Evolutionary conservation across 2,888 invertebrate genomes (phyloP), one percentile per base, ranked within the genome.

Genomic region (Drosophila aldrichi): DNA sequence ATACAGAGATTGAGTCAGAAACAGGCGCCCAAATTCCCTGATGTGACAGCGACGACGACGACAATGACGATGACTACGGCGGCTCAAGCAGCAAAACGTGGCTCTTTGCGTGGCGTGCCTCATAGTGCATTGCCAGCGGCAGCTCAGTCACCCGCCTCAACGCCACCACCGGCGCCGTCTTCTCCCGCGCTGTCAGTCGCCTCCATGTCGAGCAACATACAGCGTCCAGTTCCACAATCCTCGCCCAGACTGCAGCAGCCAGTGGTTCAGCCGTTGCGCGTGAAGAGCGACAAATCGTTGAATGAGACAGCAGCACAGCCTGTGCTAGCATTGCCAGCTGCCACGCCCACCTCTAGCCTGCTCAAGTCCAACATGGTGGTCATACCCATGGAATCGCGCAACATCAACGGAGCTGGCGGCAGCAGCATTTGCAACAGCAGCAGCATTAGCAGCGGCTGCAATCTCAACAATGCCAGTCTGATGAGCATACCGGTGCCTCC

Each of bases 301-400:
- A 73, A 60, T 8, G 49, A 74, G 40, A 36, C 46, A 16, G 12
- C 59, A 58, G 25, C 69, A 43, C 34, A 89, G 79, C 43, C 81
- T 6, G 32, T 20, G 74, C 40, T 54, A 2, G 16, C 41, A 1
- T 10, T 48, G 4, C 56, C 67, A 2, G 38, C 10, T n/a, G 60
- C 60, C n/a, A 18, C 59, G 7, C 58, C 75, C 5, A 77, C 81
- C 9, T 60, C 79, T 0, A 82, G 65, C 48, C 64, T 92, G 60
- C 77, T 90, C 9, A 89, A 88, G 46, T 91, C 91, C 18, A 92
- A 91, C 56, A 93, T 93, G 93, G 93, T 93, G 2, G 91, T 92
- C 29, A 93, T 93, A 84, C 93, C 93, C 8, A 65, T 88, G n/a
- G 91, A 92, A n/a, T 16, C 69, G n/a, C 69, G 77, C 32, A 56